Percentiles rank a stretch among this genome's conserved stretches.
Conservation (phyloP, 2,888 invertebrate species). For the Drosophila dives region DNA sequence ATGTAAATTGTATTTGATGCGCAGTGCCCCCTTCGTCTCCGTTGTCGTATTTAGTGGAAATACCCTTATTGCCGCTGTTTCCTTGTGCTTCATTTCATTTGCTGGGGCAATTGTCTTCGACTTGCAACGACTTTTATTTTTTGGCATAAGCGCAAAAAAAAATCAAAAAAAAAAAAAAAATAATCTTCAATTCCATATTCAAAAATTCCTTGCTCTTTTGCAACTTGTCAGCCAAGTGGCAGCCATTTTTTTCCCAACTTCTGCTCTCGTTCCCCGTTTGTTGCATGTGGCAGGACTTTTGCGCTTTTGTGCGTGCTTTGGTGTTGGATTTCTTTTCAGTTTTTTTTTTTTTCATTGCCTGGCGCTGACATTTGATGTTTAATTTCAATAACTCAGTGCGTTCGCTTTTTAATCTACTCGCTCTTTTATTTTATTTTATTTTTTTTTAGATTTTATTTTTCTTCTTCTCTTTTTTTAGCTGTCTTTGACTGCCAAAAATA, state of each 20-base stretch:
- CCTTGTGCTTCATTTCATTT: constrained; percentile 76
- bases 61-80: neutral
- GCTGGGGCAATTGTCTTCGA: constrained; percentile 74
- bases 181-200: constrained; percentile 50
- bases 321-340: constrained; percentile 34
- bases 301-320: constrained; percentile 72
- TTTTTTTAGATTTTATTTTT: constrained; percentile 1
- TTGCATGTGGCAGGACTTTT: constrained; percentile 72
- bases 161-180: neutral
- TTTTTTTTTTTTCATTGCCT: constrained; percentile 41
- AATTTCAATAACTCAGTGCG: constrained; percentile 79
- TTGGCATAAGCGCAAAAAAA: constrained; percentile 30
- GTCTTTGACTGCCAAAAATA: constrained; percentile 72
- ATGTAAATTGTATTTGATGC: constrained; percentile 75
- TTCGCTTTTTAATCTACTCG: constrained; percentile 57
- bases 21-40: constrained; percentile 35
- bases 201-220: constrained; percentile 78
- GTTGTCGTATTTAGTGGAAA: constrained; percentile 28
- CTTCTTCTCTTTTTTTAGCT: constrained; percentile 28
- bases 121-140: constrained; percentile 75
- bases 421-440: neutral
- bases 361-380: constrained; percentile 79
- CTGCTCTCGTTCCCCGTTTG: constrained; percentile 12
- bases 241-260: constrained; percentile 45
- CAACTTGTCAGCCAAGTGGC: constrained; percentile 74